phyloP scores from a whole-genome alignment of 1,140 invertebrate genomes.

The Drosophila miranda region DNA sequence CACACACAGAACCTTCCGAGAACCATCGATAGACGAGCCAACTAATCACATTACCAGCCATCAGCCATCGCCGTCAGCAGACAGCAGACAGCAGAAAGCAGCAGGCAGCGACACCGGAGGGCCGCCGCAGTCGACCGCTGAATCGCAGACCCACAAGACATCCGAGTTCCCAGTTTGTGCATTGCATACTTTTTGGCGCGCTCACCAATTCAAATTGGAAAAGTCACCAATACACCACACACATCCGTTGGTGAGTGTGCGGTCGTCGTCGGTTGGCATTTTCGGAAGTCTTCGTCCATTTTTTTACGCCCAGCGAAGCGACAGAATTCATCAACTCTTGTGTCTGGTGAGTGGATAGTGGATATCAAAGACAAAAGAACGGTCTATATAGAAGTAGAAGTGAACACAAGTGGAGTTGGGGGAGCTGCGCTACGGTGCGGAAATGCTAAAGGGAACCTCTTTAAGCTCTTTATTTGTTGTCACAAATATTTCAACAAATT shows the following conservation, averaged over 20 bases:
- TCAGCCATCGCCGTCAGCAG: conserved; percentile 33
- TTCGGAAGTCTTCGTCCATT: neutral
- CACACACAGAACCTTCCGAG: conserved; percentile 20
- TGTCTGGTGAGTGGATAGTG: conserved; percentile 61
- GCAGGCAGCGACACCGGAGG: conserved; percentile 22
- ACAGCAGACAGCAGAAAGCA: conserved; percentile 19
- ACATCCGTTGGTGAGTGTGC: neutral
- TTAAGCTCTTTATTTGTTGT: too few species aligned
- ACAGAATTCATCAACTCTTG: conserved; percentile 51
- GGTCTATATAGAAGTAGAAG: too few species aligned
- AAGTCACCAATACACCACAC: conserved; percentile 14
- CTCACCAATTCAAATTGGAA: conserved; percentile 36
- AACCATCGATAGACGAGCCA: conserved; percentile 59
- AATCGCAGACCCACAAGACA: conserved; percentile 50
- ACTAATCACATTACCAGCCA: conserved; percentile 77
- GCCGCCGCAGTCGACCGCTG: conserved; percentile 44
- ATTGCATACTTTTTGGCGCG: conserved; percentile 75
- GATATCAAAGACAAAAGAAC: conserved; percentile 36
- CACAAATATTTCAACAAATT: too few species aligned
- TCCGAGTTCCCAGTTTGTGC: conserved; percentile 45
- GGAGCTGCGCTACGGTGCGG: conserved; percentile 10
- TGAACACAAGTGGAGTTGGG: neutral
- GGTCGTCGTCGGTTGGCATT: neutral
- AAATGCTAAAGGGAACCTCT: neutral
- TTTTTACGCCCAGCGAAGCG: conserved; percentile 27